Percentiles rank a stretch among this genome's conserved stretches.
phyloP scores from a whole-genome alignment of 2,888 invertebrate genomes.

The Eupithecia centaureata region DNA sequence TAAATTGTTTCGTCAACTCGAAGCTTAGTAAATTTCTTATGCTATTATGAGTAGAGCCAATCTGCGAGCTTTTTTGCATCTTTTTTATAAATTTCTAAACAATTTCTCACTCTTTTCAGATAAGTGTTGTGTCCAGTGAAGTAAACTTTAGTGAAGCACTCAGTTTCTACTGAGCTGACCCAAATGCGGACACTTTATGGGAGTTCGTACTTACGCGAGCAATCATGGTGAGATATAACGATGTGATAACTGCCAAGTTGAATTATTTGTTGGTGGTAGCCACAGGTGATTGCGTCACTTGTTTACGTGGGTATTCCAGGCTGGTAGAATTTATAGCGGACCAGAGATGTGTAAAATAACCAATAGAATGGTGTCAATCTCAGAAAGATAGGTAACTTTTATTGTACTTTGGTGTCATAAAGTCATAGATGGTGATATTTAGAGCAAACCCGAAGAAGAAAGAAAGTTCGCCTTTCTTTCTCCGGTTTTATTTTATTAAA shows the following conservation, averaged over 20 bases:
- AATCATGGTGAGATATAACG: conserved; percentile 68
- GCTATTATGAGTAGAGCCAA: background rate
- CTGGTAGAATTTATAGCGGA: background rate
- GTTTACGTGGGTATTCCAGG: background rate
- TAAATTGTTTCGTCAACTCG: background rate
- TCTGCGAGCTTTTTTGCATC: background rate
- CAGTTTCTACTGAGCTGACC: conserved; percentile 53
- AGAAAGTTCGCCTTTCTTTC: no score
- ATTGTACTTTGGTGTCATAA: no score
- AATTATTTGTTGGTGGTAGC: conserved; percentile 34
- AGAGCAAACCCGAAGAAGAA: no score
- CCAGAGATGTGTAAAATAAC: background rate
- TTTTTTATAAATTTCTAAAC: background rate
- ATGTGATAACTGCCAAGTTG: conserved; percentile 38
- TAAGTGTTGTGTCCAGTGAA: conserved; percentile 37
- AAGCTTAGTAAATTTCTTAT: background rate
- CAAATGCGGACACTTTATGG: conserved; percentile 70
- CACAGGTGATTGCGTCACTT: conserved; percentile 14
- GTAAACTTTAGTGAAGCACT: conserved; percentile 40
- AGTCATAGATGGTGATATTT: no score
- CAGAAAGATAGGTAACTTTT: no score
- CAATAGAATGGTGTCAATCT: background rate
- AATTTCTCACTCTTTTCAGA: conserved; percentile 41
- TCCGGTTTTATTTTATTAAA: no score
- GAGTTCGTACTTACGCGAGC: conserved; percentile 67